phyloP scores from a whole-genome alignment of 2,113 vertebrate species.

The Gavia stellata region DNA sequence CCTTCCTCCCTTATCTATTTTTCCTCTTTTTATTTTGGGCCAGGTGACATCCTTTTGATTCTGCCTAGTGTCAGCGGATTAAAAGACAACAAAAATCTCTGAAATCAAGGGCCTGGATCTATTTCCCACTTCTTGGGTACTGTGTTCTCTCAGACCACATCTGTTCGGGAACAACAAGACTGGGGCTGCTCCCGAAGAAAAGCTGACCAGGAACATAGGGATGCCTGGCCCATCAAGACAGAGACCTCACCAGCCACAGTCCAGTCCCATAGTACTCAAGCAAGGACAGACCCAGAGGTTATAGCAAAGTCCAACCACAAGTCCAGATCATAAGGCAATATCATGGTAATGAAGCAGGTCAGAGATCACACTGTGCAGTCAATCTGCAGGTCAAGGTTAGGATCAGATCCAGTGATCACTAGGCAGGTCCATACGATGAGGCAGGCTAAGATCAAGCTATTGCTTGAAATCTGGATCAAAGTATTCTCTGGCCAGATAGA shows the following conservation, averaged over 20 bases:
- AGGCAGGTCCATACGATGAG: background rate
- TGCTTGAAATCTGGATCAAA: background rate
- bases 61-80: background rate
- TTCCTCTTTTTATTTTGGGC: background rate
- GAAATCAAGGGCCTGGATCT: background rate
- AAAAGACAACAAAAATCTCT: background rate
- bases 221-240: background rate
- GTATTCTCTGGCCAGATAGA: accelerated
- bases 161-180: background rate
- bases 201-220: background rate
- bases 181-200: background rate
- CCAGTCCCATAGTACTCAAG: background rate
- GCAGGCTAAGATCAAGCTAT: background rate
- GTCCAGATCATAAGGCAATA: background rate
- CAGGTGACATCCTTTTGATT: background rate
- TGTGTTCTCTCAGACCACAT: background rate
- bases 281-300: background rate
- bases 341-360: background rate
- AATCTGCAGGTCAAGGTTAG: background rate
- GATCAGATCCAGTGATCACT: background rate
- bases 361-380: background rate
- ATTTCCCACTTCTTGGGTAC: background rate
- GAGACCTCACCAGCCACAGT: background rate
- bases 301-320: background rate
- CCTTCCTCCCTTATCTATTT: background rate